A percentile compares a stretch with the other conserved stretches of the same genome.
phyloP scores from a whole-genome alignment of 2,888 invertebrate species.

The Lycaena phlaeas region DNA sequence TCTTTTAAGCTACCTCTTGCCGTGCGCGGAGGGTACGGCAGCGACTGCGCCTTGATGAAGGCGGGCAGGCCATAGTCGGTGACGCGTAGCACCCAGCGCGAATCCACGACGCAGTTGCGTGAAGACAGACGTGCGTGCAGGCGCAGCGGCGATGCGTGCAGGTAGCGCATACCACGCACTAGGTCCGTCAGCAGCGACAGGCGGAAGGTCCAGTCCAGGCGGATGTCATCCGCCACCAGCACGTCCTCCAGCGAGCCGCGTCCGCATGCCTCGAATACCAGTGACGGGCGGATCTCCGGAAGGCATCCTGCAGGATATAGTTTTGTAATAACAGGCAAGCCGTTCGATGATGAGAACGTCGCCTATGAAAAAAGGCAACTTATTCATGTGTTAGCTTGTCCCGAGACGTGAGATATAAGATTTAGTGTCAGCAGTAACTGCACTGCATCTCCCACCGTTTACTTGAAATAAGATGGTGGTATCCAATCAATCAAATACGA shows the following conservation, averaged over 20 bases:
- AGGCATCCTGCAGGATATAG: constrained; percentile 79
- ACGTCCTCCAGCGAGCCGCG: constrained; percentile 92
- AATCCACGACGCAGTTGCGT: constrained; percentile 94
- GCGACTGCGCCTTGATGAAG: constrained; percentile 82
- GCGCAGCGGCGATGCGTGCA: constrained; percentile 87
- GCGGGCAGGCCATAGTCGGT: constrained; percentile 91
- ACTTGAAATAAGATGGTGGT: too few species aligned
- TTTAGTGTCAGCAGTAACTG: too few species aligned
- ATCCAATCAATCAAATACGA: too few species aligned
- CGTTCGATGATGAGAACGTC: too few species aligned
- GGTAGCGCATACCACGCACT: constrained; percentile 92
- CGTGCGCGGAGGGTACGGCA: constrained; percentile 74
- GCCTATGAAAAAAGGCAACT: too few species aligned
- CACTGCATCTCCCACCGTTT: too few species aligned
- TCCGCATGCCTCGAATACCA: constrained; percentile 91
- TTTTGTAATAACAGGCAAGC: too few species aligned
- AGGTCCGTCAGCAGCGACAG: constrained; percentile 93
- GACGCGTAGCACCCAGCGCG: constrained; percentile 95
- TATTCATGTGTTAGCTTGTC: too few species aligned
- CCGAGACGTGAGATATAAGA: too few species aligned
- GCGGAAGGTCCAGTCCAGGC: constrained; percentile 96
- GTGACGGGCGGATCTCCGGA: constrained; percentile 83
- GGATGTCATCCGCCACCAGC: constrained; percentile 90
- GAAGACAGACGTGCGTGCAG: constrained; percentile 91
- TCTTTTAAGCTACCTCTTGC: constrained; percentile 84